Evolutionary conservation across 2,888 invertebrate species (phyloP), one percentile per base, ranked within the genome.

Genomic region (Auanema freiburgensis): DNA sequence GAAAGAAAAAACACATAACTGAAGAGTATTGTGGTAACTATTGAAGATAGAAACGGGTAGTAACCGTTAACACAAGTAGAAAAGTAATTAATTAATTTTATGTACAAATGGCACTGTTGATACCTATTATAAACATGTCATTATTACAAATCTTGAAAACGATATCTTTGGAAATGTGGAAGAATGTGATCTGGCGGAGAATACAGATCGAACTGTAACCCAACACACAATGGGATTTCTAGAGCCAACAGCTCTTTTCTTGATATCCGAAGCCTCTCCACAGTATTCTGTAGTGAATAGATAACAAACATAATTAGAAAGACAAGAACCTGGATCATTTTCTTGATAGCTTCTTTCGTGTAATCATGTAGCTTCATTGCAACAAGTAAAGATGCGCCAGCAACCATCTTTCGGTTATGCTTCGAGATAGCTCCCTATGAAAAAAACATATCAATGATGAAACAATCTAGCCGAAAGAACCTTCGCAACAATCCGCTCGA

Each of bases 281-380:
- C 67, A 1, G 69, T 69, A 8, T 46, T 49, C 62, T 65, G 24
- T 16, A 65, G 46, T 33, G 14, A 24, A 5, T 12, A 25, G n/a
- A 43, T n/a, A n/a, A 6, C 44, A 46, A n/a, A 43, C n/a, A 18
- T 41, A 40, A 3, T 33, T 11, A 4, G 18, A 14, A 46, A 44
- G 16, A 2, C 12, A 44, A 21, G n/a, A 25, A 92, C 92, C 89
- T 96, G 94, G 69, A 97, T 91, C 46, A 96, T 88, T 56, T 90
- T 88, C 84, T 91, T 91, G 67, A 97, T 87, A 63, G 89, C 88
- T 72, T 91, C 91, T 52, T 95, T 95, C 86, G 94, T 96, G 51
- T 94, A 91, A 84, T 98, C 97, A 84, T 96, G 97, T 80, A 98
- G 88, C 87, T 98, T 98, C 44, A 96, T 93, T 43, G 96, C 92